These are phyloP conservation scores for Phymorhynchus buccinoides DNA, from an alignment of 1,140 invertebrate species.

Conservation along the genomic window DNA sequence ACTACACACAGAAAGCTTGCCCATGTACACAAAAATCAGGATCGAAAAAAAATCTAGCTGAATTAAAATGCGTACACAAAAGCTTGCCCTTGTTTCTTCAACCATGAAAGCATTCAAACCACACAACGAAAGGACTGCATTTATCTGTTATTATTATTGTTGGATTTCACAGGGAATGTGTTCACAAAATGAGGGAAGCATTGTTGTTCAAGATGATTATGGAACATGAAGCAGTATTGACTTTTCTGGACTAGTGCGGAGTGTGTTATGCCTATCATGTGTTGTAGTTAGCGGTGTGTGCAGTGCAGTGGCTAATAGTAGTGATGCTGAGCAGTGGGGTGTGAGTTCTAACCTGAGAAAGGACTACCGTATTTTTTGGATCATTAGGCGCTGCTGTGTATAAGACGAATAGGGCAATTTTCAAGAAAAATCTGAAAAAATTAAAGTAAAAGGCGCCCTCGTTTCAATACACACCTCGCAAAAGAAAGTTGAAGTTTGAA, in stretches of 20 bases:
- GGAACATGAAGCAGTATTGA: not conserved
- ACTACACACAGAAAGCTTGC: no score
- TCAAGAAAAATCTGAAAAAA: no score
- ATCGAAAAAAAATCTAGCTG: no score
- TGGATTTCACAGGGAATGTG: not conserved
- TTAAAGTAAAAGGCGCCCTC: no score
- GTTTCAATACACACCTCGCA: no score
- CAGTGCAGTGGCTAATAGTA: not conserved
- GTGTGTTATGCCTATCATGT: not conserved
- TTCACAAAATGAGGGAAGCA: not conserved
- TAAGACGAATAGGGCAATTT: no score
- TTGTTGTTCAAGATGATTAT: no score
- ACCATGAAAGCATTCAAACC: not conserved
- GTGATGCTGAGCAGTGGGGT: not conserved
- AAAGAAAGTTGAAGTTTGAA: no score
- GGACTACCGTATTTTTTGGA: no score
- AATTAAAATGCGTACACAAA: no score
- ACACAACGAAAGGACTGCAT: not conserved
- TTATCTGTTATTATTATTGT: not conserved
- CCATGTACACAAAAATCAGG: no score
- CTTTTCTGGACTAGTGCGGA: not conserved
- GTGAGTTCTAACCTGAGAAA: not conserved
- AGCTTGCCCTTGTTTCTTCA: not conserved
- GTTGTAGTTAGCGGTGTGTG: not conserved
- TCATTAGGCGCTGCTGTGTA: no score